A percentile compares a stretch with the other conserved stretches of the same genome.
These are phyloP conservation scores for Sialia sialis DNA, from an alignment of 2,113 vertebrate genomes.

Conservation along the genomic window DNA sequence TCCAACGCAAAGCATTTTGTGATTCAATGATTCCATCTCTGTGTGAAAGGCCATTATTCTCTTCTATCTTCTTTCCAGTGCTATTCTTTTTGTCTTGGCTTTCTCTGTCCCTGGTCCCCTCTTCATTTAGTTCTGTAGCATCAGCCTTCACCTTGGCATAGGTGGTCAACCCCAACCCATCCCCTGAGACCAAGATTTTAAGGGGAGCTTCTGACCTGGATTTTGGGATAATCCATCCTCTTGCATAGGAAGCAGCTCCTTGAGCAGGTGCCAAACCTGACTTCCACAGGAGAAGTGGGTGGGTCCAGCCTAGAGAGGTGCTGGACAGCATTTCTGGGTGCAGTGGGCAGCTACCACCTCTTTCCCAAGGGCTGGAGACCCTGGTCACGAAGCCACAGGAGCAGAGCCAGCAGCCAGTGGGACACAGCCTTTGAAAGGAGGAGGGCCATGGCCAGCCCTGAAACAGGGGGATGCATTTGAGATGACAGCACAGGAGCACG, in stretches of 20 bases:
- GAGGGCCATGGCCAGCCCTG: not conserved
- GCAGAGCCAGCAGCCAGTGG: not conserved
- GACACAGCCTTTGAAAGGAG: not conserved
- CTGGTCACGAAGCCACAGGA: not conserved
- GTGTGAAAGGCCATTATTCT: not conserved
- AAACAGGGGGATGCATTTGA: not conserved
- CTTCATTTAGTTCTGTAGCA: not conserved
- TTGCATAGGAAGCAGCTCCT: not conserved
- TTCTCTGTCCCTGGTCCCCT: not conserved
- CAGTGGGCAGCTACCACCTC: not conserved
- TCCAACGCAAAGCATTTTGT: not conserved
- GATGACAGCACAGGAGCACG: accelerated
- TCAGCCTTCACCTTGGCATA: not conserved
- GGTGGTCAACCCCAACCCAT: not conserved
- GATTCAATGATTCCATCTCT: not conserved
- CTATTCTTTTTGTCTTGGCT: not conserved
- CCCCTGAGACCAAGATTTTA: not conserved
- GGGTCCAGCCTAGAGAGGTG: not conserved
- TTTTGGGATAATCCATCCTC: not conserved
- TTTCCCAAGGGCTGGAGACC: not conserved
- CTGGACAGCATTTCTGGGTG: not conserved
- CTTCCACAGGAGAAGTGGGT: not conserved
- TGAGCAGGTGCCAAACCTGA: not conserved
- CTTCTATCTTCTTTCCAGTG: not conserved
- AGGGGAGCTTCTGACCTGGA: not conserved